A percentile compares a stretch with the other conserved stretches of the same genome.
phyloP scores from a whole-genome alignment of 2,113 vertebrate species.

The Suncus etruscus region DNA sequence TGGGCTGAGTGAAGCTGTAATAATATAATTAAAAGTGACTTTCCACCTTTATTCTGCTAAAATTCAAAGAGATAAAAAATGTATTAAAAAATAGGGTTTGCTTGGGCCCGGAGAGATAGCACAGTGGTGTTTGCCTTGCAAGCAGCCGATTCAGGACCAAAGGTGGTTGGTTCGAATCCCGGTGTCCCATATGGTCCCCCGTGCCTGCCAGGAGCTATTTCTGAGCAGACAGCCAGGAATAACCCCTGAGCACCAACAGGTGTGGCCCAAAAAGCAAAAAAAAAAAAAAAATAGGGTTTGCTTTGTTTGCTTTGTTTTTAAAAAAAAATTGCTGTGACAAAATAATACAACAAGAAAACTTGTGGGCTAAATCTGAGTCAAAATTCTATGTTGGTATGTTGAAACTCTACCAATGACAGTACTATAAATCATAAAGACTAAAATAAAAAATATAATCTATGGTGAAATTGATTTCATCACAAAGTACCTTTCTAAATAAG shows the following conservation, averaged over 20 bases:
- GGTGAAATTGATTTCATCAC: constrained; percentile 46
- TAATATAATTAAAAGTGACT: background rate
- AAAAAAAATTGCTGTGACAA: constrained; percentile 8
- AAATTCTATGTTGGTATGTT: constrained; percentile 37
- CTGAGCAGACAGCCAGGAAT: too few relatives aligned
- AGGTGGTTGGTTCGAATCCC: too few relatives aligned
- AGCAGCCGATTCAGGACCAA: too few relatives aligned
- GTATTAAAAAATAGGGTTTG: constrained; percentile 19
- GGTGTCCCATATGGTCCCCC: too few relatives aligned
- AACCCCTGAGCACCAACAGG: too few relatives aligned
- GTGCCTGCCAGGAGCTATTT: too few relatives aligned
- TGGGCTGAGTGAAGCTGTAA: background rate
- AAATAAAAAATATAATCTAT: background rate
- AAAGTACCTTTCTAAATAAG: constrained; percentile 63
- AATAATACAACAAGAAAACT: constrained; percentile 48
- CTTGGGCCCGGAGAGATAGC: too few relatives aligned
- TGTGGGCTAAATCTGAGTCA: constrained; percentile 42
- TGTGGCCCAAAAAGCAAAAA: background rate
- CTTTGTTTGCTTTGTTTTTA: constrained; percentile 8
- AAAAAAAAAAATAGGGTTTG: constrained; percentile 28
- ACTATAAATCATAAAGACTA: too few relatives aligned
- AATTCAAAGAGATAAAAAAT: constrained; percentile 32
- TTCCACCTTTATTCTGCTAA: background rate
- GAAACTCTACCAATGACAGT: too few relatives aligned
- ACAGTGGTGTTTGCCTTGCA: too few relatives aligned